These are phyloP conservation scores for Aviceda subcristata DNA, from an alignment of 2,113 vertebrate species.

Conservation along the genomic window DNA sequence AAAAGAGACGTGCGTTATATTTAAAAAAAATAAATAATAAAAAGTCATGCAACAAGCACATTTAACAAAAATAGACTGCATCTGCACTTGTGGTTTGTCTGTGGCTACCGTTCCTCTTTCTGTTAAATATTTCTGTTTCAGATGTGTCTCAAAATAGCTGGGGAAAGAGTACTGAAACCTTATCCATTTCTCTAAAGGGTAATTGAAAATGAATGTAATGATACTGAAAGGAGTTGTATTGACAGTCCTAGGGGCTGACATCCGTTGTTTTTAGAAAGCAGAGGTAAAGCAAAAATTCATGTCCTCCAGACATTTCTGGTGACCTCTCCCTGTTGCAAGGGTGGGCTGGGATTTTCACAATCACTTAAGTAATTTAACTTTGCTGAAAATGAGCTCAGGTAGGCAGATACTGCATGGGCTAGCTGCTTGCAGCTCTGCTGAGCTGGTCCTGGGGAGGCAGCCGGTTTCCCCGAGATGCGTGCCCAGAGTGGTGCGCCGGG, in stretches of 20 bases:
- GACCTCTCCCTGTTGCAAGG: not conserved
- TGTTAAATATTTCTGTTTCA: slow-evolving; percentile 1
- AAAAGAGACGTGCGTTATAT: not conserved
- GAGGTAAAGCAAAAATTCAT: not conserved
- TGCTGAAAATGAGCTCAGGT: not conserved
- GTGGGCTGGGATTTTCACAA: not conserved
- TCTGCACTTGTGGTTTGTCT: slow-evolving; percentile 33
- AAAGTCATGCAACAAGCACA: not conserved
- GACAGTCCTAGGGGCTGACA: not conserved
- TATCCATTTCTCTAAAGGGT: not conserved
- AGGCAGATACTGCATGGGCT: not conserved
- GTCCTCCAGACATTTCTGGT: not conserved
- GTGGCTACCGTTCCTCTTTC: slow-evolving; percentile 20
- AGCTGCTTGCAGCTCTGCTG: not conserved
- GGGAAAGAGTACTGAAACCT: not conserved
- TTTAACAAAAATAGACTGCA: not conserved
- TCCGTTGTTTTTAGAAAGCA: not conserved
- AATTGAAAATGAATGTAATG: not conserved
- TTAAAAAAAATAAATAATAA: not conserved
- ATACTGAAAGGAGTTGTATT: not conserved
- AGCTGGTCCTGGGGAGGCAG: not conserved
- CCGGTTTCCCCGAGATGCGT: accelerated
- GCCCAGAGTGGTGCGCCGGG: accelerated
- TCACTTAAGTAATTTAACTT: not conserved
- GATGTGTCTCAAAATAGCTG: not conserved